Percentiles rank a stretch among this genome's conserved stretches.
These are phyloP conservation scores for Hydractinia echinata DNA, from an alignment of 30 jellyfish, hydroid and myxozoan genomes.

Conservation along the genomic window DNA sequence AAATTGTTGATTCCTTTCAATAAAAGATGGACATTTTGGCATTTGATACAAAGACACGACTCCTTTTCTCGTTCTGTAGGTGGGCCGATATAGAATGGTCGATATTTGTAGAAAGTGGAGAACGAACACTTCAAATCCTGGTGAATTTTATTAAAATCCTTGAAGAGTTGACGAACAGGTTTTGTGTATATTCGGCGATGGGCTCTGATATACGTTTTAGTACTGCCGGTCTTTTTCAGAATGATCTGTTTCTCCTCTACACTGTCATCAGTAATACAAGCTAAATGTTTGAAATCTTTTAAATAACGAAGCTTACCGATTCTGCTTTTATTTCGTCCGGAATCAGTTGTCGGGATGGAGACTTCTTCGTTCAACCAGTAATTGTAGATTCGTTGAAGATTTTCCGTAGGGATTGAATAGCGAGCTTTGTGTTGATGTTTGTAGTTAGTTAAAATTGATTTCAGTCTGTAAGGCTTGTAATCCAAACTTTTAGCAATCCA, in stretches of 20 bases:
- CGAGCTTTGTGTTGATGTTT: neutral
- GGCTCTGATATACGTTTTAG: constrained; percentile 8
- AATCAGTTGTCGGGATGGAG: neutral
- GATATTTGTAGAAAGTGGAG: neutral
- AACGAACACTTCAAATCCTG: neutral
- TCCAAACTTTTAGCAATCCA: constrained; percentile 11
- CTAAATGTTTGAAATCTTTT: too few species aligned
- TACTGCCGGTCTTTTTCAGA: neutral
- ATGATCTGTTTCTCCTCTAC: neutral
- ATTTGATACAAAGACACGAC: neutral
- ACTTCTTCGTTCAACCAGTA: constrained; percentile 4
- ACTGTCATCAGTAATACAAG: neutral
- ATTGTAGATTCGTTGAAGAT: neutral
- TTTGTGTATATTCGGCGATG: constrained; percentile 6
- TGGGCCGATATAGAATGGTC: constrained; percentile 8
- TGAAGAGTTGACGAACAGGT: neutral
- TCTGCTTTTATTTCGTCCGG: neutral
- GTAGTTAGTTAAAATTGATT: neutral
- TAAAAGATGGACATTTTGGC: neutral
- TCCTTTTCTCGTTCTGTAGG: constrained; percentile 10
- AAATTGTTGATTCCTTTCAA: neutral
- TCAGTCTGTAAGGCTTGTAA: neutral
- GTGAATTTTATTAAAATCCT: neutral
- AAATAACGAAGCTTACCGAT: neutral
- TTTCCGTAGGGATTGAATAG: neutral